phyloP scores from a whole-genome alignment of 2,888 invertebrate species.

The Malacosoma neustria region DNA sequence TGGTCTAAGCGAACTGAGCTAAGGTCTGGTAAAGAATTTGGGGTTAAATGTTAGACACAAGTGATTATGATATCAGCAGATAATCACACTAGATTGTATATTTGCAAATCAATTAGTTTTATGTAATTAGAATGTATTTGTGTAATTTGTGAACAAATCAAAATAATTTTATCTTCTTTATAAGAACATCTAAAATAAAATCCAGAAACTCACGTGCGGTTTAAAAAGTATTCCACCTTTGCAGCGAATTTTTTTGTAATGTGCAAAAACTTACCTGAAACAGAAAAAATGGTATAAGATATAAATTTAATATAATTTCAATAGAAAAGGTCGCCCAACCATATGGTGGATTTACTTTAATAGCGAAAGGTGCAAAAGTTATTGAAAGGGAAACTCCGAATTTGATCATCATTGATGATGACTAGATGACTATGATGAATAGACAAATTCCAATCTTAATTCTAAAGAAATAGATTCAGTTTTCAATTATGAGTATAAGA shows the following conservation, averaged over 20 bases:
- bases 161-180: too few species aligned
- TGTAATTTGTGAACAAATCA: too few species aligned
- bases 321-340: slow-evolving; percentile 47
- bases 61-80: too few species aligned
- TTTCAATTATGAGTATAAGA: neutral
- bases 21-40: too few species aligned
- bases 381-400: slow-evolving; percentile 46
- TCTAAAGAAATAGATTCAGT: slow-evolving; percentile 7
- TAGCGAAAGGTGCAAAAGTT: slow-evolving; percentile 51
- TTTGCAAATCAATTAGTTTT: too few species aligned
- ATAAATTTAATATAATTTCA: slow-evolving; percentile 35
- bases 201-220: slow-evolving; percentile 28
- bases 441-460: slow-evolving; percentile 19
- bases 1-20: too few species aligned
- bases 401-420: slow-evolving; percentile 21
- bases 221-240: slow-evolving; percentile 18
- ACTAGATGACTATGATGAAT: slow-evolving; percentile 4
- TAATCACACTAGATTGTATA: too few species aligned
- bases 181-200: neutral
- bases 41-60: too few species aligned
- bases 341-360: slow-evolving; percentile 44
- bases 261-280: slow-evolving; percentile 49
- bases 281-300: slow-evolving; percentile 45
- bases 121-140: too few species aligned
- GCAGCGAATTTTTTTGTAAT: slow-evolving; percentile 24